phyloP scores from a whole-genome alignment of 2,888 invertebrate species.

The Lordiphosa andalusiaca region DNA sequence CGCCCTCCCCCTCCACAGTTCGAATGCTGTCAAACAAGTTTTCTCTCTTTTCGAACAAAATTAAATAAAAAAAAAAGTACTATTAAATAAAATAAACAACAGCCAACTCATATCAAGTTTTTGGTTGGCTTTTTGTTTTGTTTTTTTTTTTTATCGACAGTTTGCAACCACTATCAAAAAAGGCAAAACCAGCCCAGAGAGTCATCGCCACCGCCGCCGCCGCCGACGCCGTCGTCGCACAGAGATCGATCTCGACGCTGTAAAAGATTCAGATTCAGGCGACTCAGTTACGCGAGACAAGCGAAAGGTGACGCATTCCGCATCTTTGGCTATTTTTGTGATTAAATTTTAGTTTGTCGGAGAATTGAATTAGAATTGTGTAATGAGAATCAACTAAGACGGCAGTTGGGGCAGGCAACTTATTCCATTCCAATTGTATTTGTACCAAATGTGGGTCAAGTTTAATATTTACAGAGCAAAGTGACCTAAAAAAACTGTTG shows the following conservation, averaged over 20 bases:
- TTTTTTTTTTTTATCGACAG: conserved; percentile 13
- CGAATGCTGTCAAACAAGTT: conserved; percentile 20
- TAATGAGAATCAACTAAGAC: neutral
- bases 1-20: too few species aligned
- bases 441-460: conserved; percentile 42
- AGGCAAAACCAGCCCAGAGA: conserved; percentile 26
- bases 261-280: conserved; percentile 31
- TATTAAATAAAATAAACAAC: conserved; percentile 14
- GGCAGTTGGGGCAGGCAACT: neutral
- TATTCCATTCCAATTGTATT: neutral
- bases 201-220: neutral
- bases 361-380: conserved; percentile 17
- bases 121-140: conserved; percentile 20
- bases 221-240: conserved; percentile 6
- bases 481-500: conserved; percentile 19
- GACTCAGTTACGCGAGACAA: conserved; percentile 39
- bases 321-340: conserved; percentile 50
- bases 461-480: conserved; percentile 41
- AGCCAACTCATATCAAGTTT: conserved; percentile 13
- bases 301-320: conserved; percentile 49
- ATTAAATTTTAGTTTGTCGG: conserved; percentile 26
- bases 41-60: neutral
- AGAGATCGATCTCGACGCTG: conserved; percentile 37
- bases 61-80: neutral
- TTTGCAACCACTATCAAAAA: conserved; percentile 17